Base-by-base conservation (phyloP, 2,113 vertebrate genomes). In the Tamias sibiricus region DNA sequence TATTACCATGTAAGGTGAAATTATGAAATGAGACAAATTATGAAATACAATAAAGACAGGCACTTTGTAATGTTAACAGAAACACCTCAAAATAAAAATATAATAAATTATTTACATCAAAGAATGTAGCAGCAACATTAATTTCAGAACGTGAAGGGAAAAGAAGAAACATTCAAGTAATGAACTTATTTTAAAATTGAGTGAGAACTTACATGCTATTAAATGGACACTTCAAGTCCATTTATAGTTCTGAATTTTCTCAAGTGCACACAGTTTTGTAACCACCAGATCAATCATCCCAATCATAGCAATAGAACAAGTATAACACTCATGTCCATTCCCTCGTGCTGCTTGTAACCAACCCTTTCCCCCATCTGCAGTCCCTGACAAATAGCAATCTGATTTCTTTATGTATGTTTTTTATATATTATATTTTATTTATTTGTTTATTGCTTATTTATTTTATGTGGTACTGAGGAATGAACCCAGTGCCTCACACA, bases 301-400 rank as follows among this genome's bases (percentile, higher is more conserved):
- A 66, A 13, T 24, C 9, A 68, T 47, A 37, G 49, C 40, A 40
- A 40, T 2, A 44, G 13, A 57, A n/a, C 16, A 35, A 1, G 47
- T n/a, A 11, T 4, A 42, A 76, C 24, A 32, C 8, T 3, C 4
- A 6, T 10, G 4, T 20, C 1, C 13, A 0, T 52, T 49, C 4
- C 13, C 4, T 87, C 47, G 4, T n/a, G 0, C 4, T 74, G 6
- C 20, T 69, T 66, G 3, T 10, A 35, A 8, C 35, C 35, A 57
- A 28, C 0, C 0, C 1, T 10, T 62, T 35, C 17, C 5, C 1
- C 44, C 4, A 40, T 4, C 12, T 6, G 8, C 3, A 64, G 7
- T 62, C 37, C 19, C 8, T 57, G 1, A 6, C 2, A 80, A 59
- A 80, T 5, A 72, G 0, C 87, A 6, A 72, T 84, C 20, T 47